phyloP scores from a whole-genome alignment of 2,888 invertebrate species.

The Coremacera marginata region DNA sequence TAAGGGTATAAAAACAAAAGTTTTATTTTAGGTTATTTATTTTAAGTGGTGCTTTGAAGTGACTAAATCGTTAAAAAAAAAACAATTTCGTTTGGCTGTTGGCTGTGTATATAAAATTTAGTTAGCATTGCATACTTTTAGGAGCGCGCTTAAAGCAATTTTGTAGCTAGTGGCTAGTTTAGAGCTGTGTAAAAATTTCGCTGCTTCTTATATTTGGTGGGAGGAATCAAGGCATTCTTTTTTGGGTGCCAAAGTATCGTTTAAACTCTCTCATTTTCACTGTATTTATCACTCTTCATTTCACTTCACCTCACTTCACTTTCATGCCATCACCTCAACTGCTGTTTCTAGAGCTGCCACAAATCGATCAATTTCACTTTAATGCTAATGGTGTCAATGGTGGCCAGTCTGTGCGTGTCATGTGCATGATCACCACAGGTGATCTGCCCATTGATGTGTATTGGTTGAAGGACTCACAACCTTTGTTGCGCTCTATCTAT shows the following conservation, averaged over 20 bases:
- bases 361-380: slow-evolving; percentile 72
- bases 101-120: not conserved
- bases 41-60: not conserved
- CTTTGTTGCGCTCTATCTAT: slow-evolving; percentile 64
- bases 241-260: no score
- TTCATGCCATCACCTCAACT: not conserved
- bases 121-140: slow-evolving; percentile 33
- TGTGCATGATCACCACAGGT: slow-evolving; percentile 80
- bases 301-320: slow-evolving; percentile 9
- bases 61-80: not conserved
- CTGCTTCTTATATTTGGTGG: not conserved
- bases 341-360: slow-evolving; percentile 67
- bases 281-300: no score
- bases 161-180: not conserved
- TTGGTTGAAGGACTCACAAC: slow-evolving; percentile 73
- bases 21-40: no score
- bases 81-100: not conserved
- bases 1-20: slow-evolving; percentile 62
- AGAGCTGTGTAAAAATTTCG: not conserved
- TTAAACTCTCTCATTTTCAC: no score
- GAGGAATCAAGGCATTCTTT: no score
- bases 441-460: slow-evolving; percentile 83
- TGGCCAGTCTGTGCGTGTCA: slow-evolving; percentile 71
- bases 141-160: not conserved
- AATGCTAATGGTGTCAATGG: slow-evolving; percentile 71